These are phyloP conservation scores for Onychorhynchus coronatus DNA, from an alignment of 2,113 vertebrate species.

Conservation along the genomic window DNA sequence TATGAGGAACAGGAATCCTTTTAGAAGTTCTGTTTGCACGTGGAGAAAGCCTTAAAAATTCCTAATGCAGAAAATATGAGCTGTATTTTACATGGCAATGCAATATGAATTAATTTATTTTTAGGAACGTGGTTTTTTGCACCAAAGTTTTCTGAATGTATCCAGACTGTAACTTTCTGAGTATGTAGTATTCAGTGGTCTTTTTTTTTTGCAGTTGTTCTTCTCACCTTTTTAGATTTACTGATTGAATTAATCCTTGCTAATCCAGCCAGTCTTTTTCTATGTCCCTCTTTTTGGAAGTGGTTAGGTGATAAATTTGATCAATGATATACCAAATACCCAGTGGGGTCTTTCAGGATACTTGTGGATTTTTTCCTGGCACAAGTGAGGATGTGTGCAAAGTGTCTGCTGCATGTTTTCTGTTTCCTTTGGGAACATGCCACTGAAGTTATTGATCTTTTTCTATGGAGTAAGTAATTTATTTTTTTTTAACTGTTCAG, in stretches of 20 bases:
- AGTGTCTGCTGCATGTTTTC: not conserved
- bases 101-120: not conserved
- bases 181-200: not conserved
- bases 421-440: not conserved
- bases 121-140: not conserved
- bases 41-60: not conserved
- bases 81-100: not conserved
- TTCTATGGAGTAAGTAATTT: not conserved
- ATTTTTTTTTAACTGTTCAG: not conserved
- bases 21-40: not conserved
- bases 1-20: not conserved
- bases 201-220: not conserved
- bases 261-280: not conserved
- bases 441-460: not conserved
- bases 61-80: not conserved
- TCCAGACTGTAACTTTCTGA: not conserved
- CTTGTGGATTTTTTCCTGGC: not conserved
- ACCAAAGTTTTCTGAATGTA: not conserved
- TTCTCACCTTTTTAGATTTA: not conserved
- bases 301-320: not conserved
- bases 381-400: not conserved
- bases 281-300: not conserved
- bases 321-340: not conserved
- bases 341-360: not conserved
- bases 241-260: not conserved